These are phyloP conservation scores for Neomorphus geoffroyi DNA, from an alignment of 2,797 vertebrate genomes.

Conservation along the genomic window DNA sequence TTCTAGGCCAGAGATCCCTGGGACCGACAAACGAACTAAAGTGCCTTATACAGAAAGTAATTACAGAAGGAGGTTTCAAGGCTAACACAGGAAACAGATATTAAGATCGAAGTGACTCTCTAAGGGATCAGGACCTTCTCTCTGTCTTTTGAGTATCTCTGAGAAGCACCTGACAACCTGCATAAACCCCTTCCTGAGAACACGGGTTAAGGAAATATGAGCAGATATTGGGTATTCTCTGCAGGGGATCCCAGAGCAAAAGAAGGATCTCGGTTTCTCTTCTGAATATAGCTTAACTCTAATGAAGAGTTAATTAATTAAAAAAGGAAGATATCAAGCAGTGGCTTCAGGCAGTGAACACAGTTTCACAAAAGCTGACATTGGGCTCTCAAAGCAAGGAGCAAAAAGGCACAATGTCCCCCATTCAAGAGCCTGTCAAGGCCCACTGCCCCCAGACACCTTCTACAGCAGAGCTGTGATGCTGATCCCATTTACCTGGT, in stretches of 20 bases:
- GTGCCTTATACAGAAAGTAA: not conserved
- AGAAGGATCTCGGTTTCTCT: not conserved
- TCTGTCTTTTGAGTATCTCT: not conserved
- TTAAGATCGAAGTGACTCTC: not conserved
- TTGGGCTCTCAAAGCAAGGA: not conserved
- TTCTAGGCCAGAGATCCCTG: not conserved
- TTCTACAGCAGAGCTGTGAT: not conserved
- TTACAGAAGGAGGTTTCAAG: not conserved
- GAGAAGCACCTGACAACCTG: not conserved
- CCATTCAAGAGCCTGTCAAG: not conserved
- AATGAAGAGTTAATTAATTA: not conserved
- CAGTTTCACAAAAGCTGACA: not conserved
- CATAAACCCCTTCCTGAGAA: not conserved
- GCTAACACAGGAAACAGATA: not conserved
- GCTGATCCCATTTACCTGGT: conserved; percentile 76
- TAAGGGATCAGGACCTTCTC: not conserved
- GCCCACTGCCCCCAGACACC: not conserved
- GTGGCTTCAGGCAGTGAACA: not conserved
- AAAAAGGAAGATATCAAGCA: not conserved
- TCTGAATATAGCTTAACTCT: not conserved
- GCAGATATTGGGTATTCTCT: not conserved
- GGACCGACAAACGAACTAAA: not conserved
- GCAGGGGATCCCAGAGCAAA: not conserved
- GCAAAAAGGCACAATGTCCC: not conserved
- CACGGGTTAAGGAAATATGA: not conserved